Percentiles rank a stretch among this genome's conserved stretches.
These are phyloP conservation scores for Amphiura filiformis DNA, from an alignment of 35 echinoderm and acorn worm species.

Conservation along the genomic window DNA sequence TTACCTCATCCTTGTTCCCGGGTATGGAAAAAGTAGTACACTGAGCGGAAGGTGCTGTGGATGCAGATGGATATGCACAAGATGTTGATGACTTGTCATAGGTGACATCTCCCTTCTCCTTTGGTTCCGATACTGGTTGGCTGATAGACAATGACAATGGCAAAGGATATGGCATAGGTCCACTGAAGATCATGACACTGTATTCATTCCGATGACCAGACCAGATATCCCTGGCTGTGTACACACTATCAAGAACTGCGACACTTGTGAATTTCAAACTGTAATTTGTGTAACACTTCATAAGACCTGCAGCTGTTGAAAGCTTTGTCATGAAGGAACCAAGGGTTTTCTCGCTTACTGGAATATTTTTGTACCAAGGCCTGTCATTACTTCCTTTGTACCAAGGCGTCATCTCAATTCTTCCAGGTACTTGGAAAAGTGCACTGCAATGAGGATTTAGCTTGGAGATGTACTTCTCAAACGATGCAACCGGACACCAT, in stretches of 20 bases:
- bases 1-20: too few species aligned
- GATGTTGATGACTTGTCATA: too few species aligned
- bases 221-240: neutral
- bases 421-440: neutral
- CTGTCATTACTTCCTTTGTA: neutral
- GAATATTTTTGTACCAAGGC: neutral
- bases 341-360: neutral
- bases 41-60: too few species aligned
- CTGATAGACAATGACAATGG: too few species aligned
- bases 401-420: neutral
- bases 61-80: too few species aligned
- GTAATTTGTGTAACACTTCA: neutral
- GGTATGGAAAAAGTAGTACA: too few species aligned
- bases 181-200: too few species aligned
- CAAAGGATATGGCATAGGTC: too few species aligned
- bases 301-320: neutral
- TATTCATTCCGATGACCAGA: too few species aligned
- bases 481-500: neutral
- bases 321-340: neutral
- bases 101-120: too few species aligned
- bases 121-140: too few species aligned
- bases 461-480: neutral
- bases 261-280: neutral
- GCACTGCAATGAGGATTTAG: neutral
- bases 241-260: neutral